A percentile compares a stretch with the other conserved stretches of the same genome.
Conservation (phyloP, 2,113 vertebrate genomes). For the Tetraodon nigroviridis region DNA sequence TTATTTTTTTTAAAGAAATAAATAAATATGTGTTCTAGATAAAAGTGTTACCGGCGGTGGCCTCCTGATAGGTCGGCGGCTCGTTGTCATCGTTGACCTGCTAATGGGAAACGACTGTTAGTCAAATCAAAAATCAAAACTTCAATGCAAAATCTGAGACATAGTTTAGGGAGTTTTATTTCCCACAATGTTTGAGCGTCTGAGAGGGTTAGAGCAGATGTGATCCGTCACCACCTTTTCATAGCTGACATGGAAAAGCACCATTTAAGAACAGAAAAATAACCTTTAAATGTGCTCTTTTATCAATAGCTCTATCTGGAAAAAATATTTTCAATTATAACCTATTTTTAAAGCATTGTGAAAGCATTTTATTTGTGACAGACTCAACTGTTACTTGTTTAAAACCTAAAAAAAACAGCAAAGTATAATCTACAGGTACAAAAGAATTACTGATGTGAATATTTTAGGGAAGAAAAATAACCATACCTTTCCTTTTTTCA, state of each 20-base stretch:
- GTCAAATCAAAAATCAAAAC: not conserved
- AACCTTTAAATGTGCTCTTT: not conserved
- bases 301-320: not conserved
- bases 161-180: not conserved
- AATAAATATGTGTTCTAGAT: too few species aligned
- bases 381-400: too few species aligned
- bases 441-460: not conserved
- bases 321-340: too few species aligned
- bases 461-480: conserved; percentile 3
- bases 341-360: not conserved
- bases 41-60: conserved; percentile 74
- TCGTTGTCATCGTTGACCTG: conserved; percentile 78
- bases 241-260: too few species aligned
- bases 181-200: conserved; percentile 24
- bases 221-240: conserved; percentile 15
- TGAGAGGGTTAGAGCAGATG: conserved; percentile 21
- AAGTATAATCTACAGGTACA: too few species aligned
- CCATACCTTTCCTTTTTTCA: conserved; percentile 93
- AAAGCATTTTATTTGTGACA: too few species aligned
- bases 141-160: not conserved
- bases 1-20: not conserved
- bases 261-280: too few species aligned
- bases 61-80: conserved; percentile 78
- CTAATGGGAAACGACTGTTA: conserved; percentile 5
- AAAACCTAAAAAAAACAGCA: too few species aligned